These are phyloP conservation scores for Chaenocephalus aceratus DNA, from an alignment of 2,113 vertebrate species.

Conservation along the genomic window DNA sequence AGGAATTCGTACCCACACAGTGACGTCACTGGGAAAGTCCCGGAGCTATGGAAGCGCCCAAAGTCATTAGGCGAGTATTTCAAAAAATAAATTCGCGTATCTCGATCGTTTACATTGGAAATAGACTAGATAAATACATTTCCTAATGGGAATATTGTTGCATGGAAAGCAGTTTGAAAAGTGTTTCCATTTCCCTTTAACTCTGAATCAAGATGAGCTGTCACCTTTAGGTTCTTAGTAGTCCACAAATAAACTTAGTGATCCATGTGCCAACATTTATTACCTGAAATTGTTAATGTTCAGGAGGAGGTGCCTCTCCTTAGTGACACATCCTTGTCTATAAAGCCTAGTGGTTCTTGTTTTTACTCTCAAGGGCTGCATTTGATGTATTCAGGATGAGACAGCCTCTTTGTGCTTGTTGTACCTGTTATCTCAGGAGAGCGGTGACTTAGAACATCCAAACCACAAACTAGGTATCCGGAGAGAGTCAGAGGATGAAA, in stretches of 20 bases:
- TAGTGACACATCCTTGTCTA: slow-evolving; percentile 4
- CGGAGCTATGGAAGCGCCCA: too few relatives aligned
- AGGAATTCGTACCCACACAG: too few relatives aligned
- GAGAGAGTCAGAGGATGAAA: neutral
- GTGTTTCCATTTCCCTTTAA: too few relatives aligned
- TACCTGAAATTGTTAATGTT: slow-evolving; percentile 16
- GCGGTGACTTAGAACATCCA: slow-evolving; percentile 15
- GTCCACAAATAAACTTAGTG: neutral
- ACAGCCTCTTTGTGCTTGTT: neutral
- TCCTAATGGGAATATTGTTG: too few relatives aligned
- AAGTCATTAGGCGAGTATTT: too few relatives aligned
- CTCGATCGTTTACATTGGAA: too few relatives aligned
- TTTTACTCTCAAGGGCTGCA: neutral
- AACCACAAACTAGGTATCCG: neutral
- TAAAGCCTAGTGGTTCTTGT: neutral
- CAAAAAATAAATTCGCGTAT: too few relatives aligned
- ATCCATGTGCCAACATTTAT: neutral
- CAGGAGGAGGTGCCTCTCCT: neutral
- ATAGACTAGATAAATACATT: too few relatives aligned
- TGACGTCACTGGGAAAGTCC: too few relatives aligned
- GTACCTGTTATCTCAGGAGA: slow-evolving; percentile 23
- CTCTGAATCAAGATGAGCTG: too few relatives aligned
- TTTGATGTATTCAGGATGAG: slow-evolving; percentile 24
- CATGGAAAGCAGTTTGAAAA: too few relatives aligned
- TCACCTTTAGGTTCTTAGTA: neutral